A percentile compares a stretch with the other conserved stretches of the same genome.
These are phyloP conservation scores for Doris montereyensis DNA, from an alignment of 2,888 invertebrate species.

Conservation along the genomic window DNA sequence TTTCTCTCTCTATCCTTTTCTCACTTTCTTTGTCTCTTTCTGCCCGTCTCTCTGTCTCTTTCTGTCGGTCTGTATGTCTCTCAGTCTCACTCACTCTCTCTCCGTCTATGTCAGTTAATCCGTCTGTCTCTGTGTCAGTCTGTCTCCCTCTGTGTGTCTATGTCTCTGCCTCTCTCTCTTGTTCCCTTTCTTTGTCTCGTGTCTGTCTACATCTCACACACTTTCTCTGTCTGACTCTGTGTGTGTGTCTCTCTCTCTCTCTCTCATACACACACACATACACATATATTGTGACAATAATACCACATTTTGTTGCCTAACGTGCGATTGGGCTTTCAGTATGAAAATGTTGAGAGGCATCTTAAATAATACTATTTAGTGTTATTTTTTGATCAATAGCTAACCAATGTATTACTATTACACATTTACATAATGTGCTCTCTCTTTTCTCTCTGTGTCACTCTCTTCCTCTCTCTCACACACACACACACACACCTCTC, in stretches of 20 bases:
- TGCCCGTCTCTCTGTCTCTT: neutral
- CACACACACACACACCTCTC: too few species aligned
- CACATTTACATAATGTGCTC: too few species aligned
- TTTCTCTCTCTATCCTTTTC: conserved; percentile 6
- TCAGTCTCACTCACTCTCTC: conserved; percentile 25
- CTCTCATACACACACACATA: too few species aligned
- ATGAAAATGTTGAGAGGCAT: too few species aligned
- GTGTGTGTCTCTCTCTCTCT: neutral
- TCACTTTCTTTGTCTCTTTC: neutral
- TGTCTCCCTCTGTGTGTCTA: neutral
- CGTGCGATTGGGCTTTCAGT: too few species aligned
- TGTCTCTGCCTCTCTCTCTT: neutral
- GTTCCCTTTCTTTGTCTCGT: neutral
- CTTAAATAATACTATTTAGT: too few species aligned
- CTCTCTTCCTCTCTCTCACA: too few species aligned
- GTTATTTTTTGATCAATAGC: too few species aligned
- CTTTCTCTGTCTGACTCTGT: conserved; percentile 8
- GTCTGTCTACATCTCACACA: neutral
- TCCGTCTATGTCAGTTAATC: neutral
- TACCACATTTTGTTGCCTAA: too few species aligned
- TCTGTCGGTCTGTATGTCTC: neutral
- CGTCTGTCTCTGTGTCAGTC: neutral
- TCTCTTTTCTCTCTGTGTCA: too few species aligned
- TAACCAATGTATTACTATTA: too few species aligned
- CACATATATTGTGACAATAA: too few species aligned